Conservation (phyloP, 2,113 vertebrate genomes). For the Fregata magnificens region DNA sequence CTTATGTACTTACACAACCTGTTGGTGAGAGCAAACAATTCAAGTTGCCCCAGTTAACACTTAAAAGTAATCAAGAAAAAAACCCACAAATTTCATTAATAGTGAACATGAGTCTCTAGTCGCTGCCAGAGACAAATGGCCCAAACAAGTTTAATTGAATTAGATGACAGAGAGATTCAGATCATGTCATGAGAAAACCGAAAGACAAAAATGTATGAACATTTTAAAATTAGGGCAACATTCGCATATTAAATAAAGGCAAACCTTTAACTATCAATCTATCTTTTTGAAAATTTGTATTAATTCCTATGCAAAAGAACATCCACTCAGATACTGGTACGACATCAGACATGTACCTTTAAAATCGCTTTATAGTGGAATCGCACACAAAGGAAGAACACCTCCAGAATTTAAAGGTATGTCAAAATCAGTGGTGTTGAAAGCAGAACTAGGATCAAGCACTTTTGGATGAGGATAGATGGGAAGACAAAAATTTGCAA, state of each 20-base stretch:
- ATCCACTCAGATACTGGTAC: neutral
- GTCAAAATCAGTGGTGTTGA: slow-evolving; percentile 1
- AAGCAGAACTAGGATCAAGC: neutral
- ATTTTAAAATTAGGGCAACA: neutral
- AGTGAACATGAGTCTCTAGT: neutral
- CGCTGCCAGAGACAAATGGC: neutral
- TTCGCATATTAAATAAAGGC: neutral
- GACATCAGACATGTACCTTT: neutral
- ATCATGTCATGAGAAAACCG: neutral
- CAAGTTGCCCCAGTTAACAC: neutral
- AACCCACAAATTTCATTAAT: neutral
- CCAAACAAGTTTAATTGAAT: neutral
- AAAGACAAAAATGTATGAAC: neutral
- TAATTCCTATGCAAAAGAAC: neutral
- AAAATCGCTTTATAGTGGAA: slow-evolving; percentile 1
- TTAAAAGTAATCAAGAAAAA: neutral
- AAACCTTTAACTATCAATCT: neutral
- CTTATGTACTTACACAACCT: neutral
- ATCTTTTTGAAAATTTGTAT: neutral
- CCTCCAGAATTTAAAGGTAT: neutral
- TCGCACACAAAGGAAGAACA: neutral
- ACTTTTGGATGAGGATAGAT: neutral
- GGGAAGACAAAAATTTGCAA: neutral
- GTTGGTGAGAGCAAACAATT: neutral
- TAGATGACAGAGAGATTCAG: neutral